phyloP scores from a whole-genome alignment of 2,797 vertebrate genomes.

The Enteromius unitaeniatus region DNA sequence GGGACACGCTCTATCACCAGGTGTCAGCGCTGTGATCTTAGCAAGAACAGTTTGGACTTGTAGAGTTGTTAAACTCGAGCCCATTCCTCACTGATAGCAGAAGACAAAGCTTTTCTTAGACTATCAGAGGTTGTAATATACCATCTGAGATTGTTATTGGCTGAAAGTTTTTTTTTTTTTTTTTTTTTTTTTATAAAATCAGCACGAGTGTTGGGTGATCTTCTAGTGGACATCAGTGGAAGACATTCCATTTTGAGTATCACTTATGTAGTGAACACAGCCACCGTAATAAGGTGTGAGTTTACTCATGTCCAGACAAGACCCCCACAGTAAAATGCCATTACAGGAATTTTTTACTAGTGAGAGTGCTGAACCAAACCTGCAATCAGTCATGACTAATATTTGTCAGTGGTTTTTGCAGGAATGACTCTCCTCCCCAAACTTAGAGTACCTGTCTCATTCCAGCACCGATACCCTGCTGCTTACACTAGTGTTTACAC shows the following conservation, averaged over 20 bases:
- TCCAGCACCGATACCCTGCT: constrained; percentile 22
- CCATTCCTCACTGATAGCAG: constrained; percentile 45
- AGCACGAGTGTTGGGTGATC: not conserved
- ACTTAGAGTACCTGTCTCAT: constrained; percentile 35
- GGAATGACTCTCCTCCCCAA: constrained; percentile 28
- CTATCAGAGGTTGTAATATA: not conserved
- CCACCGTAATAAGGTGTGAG: not conserved
- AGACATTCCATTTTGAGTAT: constrained; percentile 2
- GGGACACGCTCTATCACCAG: constrained; percentile 53
- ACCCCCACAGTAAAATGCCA: constrained; percentile 21
- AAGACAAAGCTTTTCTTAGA: constrained; percentile 45
- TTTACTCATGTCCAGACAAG: constrained; percentile 27
- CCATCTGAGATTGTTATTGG: not conserved
- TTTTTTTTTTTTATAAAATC: not conserved
- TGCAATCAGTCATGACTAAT: constrained; percentile 32
- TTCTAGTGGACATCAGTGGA: constrained; percentile 10
- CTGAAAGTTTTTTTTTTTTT: not conserved
- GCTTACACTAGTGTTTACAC: constrained; percentile 47
- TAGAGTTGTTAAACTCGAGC: constrained; percentile 36
- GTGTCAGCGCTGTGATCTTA: constrained; percentile 42
- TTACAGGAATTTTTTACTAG: constrained; percentile 28
- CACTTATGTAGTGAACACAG: constrained; percentile 3
- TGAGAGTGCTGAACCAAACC: constrained; percentile 48
- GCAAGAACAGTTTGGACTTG: constrained; percentile 49
- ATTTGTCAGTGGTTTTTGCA: constrained; percentile 32